phyloP scores from a whole-genome alignment of 2,888 invertebrate species.

The Clepsis dumicolana region DNA sequence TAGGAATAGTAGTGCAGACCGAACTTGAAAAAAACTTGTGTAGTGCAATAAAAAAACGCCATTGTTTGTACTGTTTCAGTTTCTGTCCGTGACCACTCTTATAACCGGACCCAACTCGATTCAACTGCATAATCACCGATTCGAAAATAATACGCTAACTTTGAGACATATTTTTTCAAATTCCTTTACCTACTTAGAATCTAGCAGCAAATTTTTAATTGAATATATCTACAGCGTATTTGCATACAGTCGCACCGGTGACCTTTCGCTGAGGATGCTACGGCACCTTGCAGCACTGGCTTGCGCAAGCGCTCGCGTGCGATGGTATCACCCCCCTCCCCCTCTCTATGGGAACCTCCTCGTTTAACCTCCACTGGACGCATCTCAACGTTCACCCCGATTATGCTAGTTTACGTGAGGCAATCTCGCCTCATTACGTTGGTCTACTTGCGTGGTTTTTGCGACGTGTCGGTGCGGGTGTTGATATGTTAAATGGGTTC shows the following conservation, averaged over 20 bases:
- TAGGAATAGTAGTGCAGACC: not conserved
- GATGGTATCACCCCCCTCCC: slow-evolving; percentile 68
- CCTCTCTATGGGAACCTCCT: slow-evolving; percentile 59
- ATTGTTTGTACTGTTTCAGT: too few relatives aligned
- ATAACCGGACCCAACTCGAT: too few relatives aligned
- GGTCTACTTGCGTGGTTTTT: slow-evolving; percentile 38
- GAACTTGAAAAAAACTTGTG: too few relatives aligned
- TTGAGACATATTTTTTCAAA: not conserved
- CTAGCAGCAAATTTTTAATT: slow-evolving; percentile 14
- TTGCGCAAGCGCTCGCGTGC: slow-evolving; percentile 61
- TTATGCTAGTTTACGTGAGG: slow-evolving; percentile 46
- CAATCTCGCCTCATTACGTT: slow-evolving; percentile 42
- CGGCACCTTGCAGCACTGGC: slow-evolving; percentile 63
- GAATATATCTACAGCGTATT: slow-evolving; percentile 38
- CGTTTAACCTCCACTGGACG: slow-evolving; percentile 53
- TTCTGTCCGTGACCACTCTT: too few relatives aligned
- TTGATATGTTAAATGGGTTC: slow-evolving; percentile 36
- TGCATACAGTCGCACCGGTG: slow-evolving; percentile 50
- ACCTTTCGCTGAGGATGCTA: slow-evolving; percentile 78
- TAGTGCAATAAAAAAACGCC: too few relatives aligned
- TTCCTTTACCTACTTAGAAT: not conserved
- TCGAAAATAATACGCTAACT: not conserved
- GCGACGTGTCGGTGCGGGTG: slow-evolving; percentile 28
- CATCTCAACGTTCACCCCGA: slow-evolving; percentile 54
- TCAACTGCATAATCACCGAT: not conserved